Percentiles rank a stretch among this genome's conserved stretches.
Evolutionary conservation across 2,797 vertebrate species (phyloP).

Genomic region (Peromyscus nudipes): DNA sequence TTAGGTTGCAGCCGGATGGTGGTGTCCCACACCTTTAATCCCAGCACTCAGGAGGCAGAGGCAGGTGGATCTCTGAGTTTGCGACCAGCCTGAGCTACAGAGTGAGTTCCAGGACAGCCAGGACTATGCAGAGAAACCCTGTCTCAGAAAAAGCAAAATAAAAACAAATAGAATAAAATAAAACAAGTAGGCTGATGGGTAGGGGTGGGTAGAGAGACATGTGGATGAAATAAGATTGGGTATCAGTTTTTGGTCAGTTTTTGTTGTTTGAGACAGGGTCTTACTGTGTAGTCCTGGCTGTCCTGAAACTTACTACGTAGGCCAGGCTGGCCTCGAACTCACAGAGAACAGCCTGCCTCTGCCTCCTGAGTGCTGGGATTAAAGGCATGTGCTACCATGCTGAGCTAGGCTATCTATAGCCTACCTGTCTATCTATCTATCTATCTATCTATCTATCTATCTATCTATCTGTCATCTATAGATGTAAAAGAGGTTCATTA

Average conservation of each 20-base stretch:
- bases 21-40: neutral
- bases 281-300: neutral
- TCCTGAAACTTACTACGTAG: neutral
- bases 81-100: neutral
- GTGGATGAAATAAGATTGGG: neutral
- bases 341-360: neutral
- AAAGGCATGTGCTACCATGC: neutral
- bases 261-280: neutral
- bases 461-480: neutral
- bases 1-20: neutral
- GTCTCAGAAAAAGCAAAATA: neutral
- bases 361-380: neutral
- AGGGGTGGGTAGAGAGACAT: neutral
- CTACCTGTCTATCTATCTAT: too few relatives aligned
- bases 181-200: neutral
- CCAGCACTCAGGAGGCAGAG: neutral
- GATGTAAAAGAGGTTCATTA: neutral
- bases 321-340: neutral
- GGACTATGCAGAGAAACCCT: neutral
- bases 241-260: neutral
- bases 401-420: neutral
- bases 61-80: neutral
- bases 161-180: neutral
- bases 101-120: neutral
- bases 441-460: too few relatives aligned